These are phyloP conservation scores for Panorpa germanica DNA, from an alignment of 2,888 invertebrate genomes.

Conservation along the genomic window DNA sequence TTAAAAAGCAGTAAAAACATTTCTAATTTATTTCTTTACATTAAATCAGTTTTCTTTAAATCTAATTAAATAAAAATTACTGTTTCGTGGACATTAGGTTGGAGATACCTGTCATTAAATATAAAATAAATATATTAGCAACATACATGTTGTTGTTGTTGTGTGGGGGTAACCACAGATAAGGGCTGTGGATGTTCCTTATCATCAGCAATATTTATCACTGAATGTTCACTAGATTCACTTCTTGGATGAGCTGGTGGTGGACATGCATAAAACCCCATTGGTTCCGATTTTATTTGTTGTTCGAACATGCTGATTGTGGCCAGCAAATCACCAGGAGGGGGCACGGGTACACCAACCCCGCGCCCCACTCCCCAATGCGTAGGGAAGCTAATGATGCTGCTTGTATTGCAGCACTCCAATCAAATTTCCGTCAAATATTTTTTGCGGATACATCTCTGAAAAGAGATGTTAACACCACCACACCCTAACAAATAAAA, in stretches of 20 bases:
- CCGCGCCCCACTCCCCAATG: slow-evolving; percentile 42
- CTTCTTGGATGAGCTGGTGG: slow-evolving; percentile 16
- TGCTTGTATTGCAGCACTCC: slow-evolving; percentile 10
- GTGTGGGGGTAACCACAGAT: slow-evolving; percentile 12
- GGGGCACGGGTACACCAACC: slow-evolving; percentile 38
- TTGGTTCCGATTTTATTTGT: slow-evolving; percentile 49
- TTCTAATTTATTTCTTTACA: neutral
- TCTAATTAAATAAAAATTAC: no score
- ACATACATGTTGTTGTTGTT: slow-evolving; percentile 12
- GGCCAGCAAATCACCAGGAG: slow-evolving; percentile 40
- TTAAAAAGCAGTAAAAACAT: no score
- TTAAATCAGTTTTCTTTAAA: no score
- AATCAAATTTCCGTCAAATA: slow-evolving; percentile 10
- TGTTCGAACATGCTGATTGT: slow-evolving; percentile 49
- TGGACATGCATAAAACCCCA: slow-evolving; percentile 33
- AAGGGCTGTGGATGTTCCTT: slow-evolving; percentile 21
- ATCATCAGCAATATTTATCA: slow-evolving; percentile 19
- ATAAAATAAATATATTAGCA: slow-evolving; percentile 10
- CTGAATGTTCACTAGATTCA: slow-evolving; percentile 20
- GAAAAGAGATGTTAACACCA: no score
- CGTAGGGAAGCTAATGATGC: slow-evolving; percentile 38
- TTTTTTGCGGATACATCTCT: no score
- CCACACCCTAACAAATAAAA: no score
- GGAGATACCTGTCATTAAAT: no score
- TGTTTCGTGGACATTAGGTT: no score